A percentile compares a stretch with the other conserved stretches of the same genome.
These are phyloP conservation scores for Hozukius guyotensis DNA, from an alignment of 2,797 vertebrate species.

Conservation along the genomic window DNA sequence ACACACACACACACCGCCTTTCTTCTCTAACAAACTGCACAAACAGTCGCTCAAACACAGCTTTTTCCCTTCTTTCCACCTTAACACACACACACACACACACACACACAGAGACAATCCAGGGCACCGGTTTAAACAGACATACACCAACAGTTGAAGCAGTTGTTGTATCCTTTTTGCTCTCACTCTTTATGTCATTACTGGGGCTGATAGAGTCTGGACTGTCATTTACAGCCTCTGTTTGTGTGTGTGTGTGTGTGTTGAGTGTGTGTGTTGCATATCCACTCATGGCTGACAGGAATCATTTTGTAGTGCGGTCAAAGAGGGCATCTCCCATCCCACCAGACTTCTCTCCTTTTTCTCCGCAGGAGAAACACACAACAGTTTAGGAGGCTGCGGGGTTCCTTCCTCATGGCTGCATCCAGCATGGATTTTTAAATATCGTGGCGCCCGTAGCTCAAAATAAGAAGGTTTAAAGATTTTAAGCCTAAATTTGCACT, in stretches of 20 bases:
- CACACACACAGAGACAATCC: conserved; percentile 22
- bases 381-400: conserved; percentile 40
- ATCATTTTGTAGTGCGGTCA: conserved; percentile 58
- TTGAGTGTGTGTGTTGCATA: conserved; percentile 11
- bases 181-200: conserved; percentile 21
- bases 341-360: conserved; percentile 23
- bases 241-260: background rate
- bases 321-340: conserved; percentile 48
- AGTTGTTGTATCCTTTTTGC: conserved; percentile 25
- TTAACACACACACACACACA: background rate
- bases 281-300: conserved; percentile 47
- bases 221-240: conserved; percentile 25
- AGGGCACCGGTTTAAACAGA: conserved; percentile 52
- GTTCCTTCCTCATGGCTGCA: conserved; percentile 37
- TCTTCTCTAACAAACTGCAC: conserved; percentile 41
- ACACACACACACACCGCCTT: conserved; percentile 17
- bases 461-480: conserved; percentile 50
- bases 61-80: conserved; percentile 3
- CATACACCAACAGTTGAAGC: conserved; percentile 34
- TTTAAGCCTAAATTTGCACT: conserved; percentile 36
- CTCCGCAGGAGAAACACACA: conserved; percentile 41
- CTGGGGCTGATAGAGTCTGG: background rate
- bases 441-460: conserved; percentile 15
- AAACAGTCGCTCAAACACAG: conserved; percentile 7
- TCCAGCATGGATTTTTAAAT: conserved; percentile 49